Conservation (phyloP, 1,140 invertebrate genomes). For the Ostrea edulis region DNA sequence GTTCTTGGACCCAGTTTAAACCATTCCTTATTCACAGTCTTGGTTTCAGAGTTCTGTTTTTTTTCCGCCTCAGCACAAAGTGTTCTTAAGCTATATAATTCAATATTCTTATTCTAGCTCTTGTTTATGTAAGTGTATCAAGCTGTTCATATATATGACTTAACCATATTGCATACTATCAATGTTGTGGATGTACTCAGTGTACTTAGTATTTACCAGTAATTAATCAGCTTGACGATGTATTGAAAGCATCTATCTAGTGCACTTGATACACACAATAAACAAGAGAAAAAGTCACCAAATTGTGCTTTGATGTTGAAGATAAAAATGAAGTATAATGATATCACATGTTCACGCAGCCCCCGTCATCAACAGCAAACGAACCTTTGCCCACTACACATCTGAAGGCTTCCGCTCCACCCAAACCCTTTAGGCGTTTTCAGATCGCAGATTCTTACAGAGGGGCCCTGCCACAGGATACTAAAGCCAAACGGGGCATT, state of each 20-base stretch:
- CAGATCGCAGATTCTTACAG: conserved; percentile 13
- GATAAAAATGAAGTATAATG: conserved; percentile 20
- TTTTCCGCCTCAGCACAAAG: background rate
- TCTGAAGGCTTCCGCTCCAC: conserved; percentile 48
- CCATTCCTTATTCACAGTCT: conserved; percentile 17
- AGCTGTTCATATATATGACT: background rate
- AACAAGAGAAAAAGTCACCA: conserved; percentile 26
- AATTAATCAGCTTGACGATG: conserved; percentile 26
- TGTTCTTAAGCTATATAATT: background rate
- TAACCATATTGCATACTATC: background rate
- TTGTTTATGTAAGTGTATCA: conserved; percentile 14
- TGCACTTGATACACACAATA: conserved; percentile 4
- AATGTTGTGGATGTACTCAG: background rate
- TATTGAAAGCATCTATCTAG: background rate
- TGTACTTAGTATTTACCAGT: background rate
- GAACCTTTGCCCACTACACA: conserved; percentile 33
- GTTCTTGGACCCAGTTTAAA: conserved; percentile 53
- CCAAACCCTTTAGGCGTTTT: conserved; percentile 55
- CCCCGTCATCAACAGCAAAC: conserved; percentile 45
- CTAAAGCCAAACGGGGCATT: background rate
- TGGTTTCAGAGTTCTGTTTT: conserved; percentile 30
- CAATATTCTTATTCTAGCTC: background rate
- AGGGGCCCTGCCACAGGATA: conserved; percentile 15
- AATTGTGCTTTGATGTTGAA: conserved; percentile 19
- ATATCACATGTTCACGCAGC: conserved; percentile 58